phyloP scores from a whole-genome alignment of 2,797 vertebrate species.

The Phylloscopus collybita region DNA sequence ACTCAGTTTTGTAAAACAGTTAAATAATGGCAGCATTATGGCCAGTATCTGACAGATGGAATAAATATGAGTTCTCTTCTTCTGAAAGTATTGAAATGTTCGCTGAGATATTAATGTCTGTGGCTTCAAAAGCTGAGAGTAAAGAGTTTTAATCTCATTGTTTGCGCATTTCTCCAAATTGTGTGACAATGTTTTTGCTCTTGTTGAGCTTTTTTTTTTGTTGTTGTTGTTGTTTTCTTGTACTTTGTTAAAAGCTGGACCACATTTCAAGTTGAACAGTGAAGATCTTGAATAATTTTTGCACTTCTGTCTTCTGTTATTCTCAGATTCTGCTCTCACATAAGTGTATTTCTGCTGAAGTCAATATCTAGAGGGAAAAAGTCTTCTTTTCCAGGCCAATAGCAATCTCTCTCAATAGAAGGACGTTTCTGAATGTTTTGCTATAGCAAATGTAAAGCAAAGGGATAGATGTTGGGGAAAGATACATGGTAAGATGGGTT shows the following conservation, averaged over 20 bases:
- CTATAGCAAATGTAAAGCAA: not conserved
- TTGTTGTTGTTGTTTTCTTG: not conserved
- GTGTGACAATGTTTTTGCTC: not conserved
- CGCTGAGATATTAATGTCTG: not conserved
- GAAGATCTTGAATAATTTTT: not conserved
- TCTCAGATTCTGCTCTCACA: not conserved
- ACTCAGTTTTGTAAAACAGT: not conserved
- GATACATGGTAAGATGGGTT: not conserved
- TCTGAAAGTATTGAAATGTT: not conserved
- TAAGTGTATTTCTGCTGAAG: not conserved
- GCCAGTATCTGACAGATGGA: not conserved
- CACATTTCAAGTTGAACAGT: not conserved
- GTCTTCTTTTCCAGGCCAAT: not conserved
- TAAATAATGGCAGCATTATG: not conserved
- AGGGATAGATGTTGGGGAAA: not conserved
- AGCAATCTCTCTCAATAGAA: not conserved
- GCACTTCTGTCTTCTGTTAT: not conserved
- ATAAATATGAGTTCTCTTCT: not conserved
- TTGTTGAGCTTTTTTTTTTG: not conserved
- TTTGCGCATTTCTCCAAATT: not conserved
- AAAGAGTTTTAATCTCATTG: not conserved
- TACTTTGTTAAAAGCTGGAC: not conserved
- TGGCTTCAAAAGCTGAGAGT: not conserved
- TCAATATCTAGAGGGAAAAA: fast-evolving
- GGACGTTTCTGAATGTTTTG: not conserved